These are phyloP conservation scores for Oscheius sp. DNA, from an alignment of 1,140 invertebrate genomes.

Conservation along the genomic window DNA sequence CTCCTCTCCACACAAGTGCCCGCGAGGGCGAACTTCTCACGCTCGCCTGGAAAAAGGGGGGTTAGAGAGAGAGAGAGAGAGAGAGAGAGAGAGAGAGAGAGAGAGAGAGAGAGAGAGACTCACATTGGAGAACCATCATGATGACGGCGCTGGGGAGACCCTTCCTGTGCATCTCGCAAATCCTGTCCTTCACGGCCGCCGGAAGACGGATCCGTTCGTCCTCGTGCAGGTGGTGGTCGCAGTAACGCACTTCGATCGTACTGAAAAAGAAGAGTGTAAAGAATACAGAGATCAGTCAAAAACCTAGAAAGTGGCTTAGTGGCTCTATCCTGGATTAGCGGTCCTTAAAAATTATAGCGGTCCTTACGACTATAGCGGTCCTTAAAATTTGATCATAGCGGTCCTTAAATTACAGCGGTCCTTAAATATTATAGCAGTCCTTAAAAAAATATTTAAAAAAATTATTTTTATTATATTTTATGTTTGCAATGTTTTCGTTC, in stretches of 20 bases:
- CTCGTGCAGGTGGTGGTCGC: slow-evolving; percentile 36
- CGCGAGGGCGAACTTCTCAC: neutral
- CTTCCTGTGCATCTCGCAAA: slow-evolving; percentile 19
- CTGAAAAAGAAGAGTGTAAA: slow-evolving; percentile 5
- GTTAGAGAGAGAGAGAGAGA: neutral
- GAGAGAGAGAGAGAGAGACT: too few species aligned
- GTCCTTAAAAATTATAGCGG: too few species aligned
- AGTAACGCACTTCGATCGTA: slow-evolving; percentile 31
- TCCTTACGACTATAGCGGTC: too few species aligned
- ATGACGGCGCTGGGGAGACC: slow-evolving; percentile 22
- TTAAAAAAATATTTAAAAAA: too few species aligned
- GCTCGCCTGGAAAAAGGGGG: neutral
- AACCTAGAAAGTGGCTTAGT: neutral
- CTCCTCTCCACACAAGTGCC: neutral
- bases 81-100: neutral
- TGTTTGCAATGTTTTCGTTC: too few species aligned
- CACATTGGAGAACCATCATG: slow-evolving; percentile 30
- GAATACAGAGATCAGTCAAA: neutral
- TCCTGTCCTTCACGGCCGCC: slow-evolving; percentile 16
- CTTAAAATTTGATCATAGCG: too few species aligned
- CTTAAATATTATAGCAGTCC: neutral
- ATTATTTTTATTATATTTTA: too few species aligned
- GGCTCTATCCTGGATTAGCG: too few species aligned
- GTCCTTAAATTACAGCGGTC: too few species aligned
- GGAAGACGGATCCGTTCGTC: slow-evolving; percentile 28